Percentiles rank a stretch among this genome's conserved stretches.
phyloP scores from a whole-genome alignment of 2,797 vertebrate genomes.

The Pseudopleuronectes americanus region DNA sequence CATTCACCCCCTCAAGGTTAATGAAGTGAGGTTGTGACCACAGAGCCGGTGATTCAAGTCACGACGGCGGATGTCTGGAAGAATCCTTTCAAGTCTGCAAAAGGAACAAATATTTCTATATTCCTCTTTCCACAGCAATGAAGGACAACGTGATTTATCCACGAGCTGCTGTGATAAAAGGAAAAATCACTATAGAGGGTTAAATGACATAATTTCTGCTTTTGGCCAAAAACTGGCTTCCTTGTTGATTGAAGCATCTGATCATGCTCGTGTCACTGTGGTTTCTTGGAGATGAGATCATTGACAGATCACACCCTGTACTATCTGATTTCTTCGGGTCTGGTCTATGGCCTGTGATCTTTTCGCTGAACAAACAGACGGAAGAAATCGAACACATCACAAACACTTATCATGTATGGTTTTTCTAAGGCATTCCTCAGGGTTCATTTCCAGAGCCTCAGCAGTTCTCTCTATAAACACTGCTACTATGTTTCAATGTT shows the following conservation, averaged over 20 bases:
- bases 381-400: no score
- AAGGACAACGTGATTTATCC: not conserved
- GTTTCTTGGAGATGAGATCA: not conserved
- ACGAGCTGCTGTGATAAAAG: not conserved
- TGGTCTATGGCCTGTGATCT: no score
- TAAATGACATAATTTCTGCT: not conserved
- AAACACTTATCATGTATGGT: no score
- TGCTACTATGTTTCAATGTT: not conserved
- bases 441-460: not conserved
- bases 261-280: not conserved
- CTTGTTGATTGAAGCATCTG: no score
- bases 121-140: not conserved
- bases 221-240: not conserved
- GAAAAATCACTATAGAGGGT: no score
- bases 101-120: not conserved
- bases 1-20: conserved; percentile 71
- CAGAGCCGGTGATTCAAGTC: conserved; percentile 35
- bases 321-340: not conserved
- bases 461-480: not conserved
- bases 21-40: conserved; percentile 58
- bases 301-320: not conserved
- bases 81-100: conserved; percentile 6
- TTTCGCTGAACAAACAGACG: not conserved
- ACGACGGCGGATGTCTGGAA: conserved; percentile 12
- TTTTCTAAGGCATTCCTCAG: not conserved